These are phyloP conservation scores for Drosophila merina DNA, from an alignment of 2,888 invertebrate species.

Conservation along the genomic window DNA sequence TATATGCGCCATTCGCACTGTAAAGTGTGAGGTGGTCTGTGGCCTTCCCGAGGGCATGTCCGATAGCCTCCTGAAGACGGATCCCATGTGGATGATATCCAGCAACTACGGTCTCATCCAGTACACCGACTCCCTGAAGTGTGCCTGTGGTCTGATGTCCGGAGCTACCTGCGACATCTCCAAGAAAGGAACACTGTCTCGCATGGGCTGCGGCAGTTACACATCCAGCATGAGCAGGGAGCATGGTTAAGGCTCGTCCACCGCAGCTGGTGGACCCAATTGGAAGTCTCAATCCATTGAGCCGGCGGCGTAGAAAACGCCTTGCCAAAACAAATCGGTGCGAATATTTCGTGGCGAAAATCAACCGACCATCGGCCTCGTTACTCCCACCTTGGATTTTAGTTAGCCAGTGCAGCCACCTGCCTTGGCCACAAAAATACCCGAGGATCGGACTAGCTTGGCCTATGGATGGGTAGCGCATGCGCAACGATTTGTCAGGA, in stretches of 20 bases:
- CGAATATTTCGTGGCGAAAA: slow-evolving; percentile 77
- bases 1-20: slow-evolving; percentile 92
- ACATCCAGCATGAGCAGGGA: background rate
- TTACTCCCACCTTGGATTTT: slow-evolving; percentile 63
- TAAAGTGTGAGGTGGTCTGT: slow-evolving; percentile 95
- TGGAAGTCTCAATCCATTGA: slow-evolving; percentile 68
- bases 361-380: slow-evolving; percentile 60
- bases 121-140: slow-evolving; percentile 82
- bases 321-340: slow-evolving; percentile 62
- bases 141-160: slow-evolving; percentile 40
- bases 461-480: slow-evolving; percentile 72
- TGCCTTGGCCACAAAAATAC: slow-evolving; percentile 45
- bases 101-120: slow-evolving; percentile 93
- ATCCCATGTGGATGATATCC: slow-evolving; percentile 91
- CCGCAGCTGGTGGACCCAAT: background rate
- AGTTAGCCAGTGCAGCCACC: slow-evolving; percentile 44
- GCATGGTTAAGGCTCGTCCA: background rate
- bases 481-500: slow-evolving; percentile 62
- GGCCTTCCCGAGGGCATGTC: slow-evolving; percentile 89
- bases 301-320: slow-evolving; percentile 55
- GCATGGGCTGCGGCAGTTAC: background rate
- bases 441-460: slow-evolving; percentile 57
- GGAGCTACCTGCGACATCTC: background rate
- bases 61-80: slow-evolving; percentile 85
- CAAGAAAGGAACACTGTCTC: slow-evolving; percentile 5